Evolutionary conservation across 2,797 vertebrate species (phyloP), one percentile per base, ranked within the genome.

Genomic region (Fistularia commersonii): DNA sequence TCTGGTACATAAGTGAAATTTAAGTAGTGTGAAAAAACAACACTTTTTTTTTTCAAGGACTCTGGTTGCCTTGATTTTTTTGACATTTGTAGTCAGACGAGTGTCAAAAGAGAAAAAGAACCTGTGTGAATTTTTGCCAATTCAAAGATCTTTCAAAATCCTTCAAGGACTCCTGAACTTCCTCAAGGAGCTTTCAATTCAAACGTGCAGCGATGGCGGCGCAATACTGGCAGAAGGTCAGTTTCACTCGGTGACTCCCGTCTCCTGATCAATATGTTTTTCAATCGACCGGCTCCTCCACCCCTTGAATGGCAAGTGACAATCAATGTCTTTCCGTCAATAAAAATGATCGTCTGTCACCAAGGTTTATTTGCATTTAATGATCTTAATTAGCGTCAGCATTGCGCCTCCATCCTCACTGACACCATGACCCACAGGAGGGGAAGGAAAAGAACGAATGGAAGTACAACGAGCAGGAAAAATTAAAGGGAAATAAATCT

Each of bases 301-400:
- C 6, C 0, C 51, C 45, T 33, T 14, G 34, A 48, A 48, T 45
- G 57, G 57, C 69, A 41, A 65, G 55, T 61, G 74, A 72, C 80
- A 74, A 74, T 80, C 77, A 79, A 74, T 77, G 55, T 5, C 48
- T 6, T 1, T 6, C 5, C 8, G 55, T 61, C 64, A 1, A 76
- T 82, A 75, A 76, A 81, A 76, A 74, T 74, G 54, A 76, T 74
- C 11, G 42, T 14, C 41, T 3, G 23, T 64, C 55, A 9, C 59
- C 68, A 45, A 58, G 69, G n/a, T 72, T 73, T 65, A 81, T 82
- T 80, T 77, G 71, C 75, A 80, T 86, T 72, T 76, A 77, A 77
- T 71, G 66, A 74, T 59, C 49, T 64, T 63, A 58, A 69, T 76
- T 75, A 73, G 12, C 62, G 70, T 79, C 66, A 51, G 36, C 46